These are phyloP conservation scores for Dendropsophus ebraccatus DNA, from an alignment of 2,113 vertebrate genomes.

Conservation along the genomic window DNA sequence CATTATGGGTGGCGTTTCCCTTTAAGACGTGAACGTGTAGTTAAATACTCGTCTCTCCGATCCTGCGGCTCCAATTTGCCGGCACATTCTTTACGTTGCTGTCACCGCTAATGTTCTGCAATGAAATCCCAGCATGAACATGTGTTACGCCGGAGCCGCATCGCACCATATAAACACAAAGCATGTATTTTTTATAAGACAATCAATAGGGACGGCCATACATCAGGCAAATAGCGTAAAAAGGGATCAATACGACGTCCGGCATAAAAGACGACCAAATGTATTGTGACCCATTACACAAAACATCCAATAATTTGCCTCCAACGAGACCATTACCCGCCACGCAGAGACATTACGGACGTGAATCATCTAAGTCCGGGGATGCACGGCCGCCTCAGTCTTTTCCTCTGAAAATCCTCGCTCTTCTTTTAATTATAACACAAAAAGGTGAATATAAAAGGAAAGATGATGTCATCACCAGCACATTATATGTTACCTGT, in stretches of 20 bases:
- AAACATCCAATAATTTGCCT: slow-evolving; percentile 4
- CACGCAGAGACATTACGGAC: not conserved
- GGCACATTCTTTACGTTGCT: not conserved
- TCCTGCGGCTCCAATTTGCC: not conserved
- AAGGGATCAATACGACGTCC: slow-evolving; percentile 15
- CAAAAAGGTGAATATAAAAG: not conserved
- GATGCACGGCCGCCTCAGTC: not conserved
- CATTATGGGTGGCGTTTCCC: not conserved
- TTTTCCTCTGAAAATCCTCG: not conserved
- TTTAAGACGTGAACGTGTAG: not conserved
- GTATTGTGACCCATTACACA: slow-evolving; percentile 2
- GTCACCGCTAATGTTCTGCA: slow-evolving; percentile 2
- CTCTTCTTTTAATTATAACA: not conserved
- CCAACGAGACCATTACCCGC: not conserved
- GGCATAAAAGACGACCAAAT: not conserved
- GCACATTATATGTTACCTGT: not conserved
- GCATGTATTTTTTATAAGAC: slow-evolving; percentile 16
- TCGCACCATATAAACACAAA: not conserved
- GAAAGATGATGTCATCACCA: not conserved
- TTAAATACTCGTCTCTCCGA: not conserved
- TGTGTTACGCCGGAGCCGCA: not conserved
- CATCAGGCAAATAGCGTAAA: not conserved
- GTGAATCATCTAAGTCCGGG: not conserved
- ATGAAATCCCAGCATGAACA: slow-evolving; percentile 12
- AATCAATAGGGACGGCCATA: slow-evolving; percentile 27